Conservation (phyloP, 2,797 vertebrate genomes). For the Capromys pilorides region DNA sequence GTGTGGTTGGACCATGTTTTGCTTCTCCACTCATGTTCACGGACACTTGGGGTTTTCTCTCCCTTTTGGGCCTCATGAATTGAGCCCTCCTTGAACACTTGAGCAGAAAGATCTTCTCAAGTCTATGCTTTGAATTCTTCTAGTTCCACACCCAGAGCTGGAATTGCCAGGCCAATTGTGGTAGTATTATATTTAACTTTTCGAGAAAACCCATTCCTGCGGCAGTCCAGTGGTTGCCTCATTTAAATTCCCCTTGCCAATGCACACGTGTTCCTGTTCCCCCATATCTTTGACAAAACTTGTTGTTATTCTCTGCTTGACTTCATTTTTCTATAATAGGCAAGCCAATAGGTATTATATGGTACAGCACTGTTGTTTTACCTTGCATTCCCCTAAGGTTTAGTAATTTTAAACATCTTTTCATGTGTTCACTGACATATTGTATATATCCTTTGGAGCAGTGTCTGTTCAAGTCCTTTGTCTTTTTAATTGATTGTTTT, state of each 20-base stretch:
- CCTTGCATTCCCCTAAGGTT: not conserved
- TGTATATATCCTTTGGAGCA: not conserved
- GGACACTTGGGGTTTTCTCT: not conserved
- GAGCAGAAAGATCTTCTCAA: not conserved
- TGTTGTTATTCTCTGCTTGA: not conserved
- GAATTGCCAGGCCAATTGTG: not conserved
- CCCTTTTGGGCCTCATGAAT: not conserved
- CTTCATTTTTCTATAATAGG: not conserved
- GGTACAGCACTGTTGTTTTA: not conserved
- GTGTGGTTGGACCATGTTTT: not conserved
- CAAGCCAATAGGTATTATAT: not conserved
- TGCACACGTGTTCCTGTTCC: not conserved
- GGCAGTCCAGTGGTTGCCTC: not conserved
- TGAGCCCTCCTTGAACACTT: not conserved
- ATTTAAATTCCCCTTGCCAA: not conserved
- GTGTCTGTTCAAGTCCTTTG: not conserved
- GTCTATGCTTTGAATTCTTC: not conserved
- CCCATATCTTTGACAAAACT: not conserved
- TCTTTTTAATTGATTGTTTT: not conserved
- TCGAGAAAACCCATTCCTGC: not conserved
- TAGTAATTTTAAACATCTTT: not conserved
- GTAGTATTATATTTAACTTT: not conserved
- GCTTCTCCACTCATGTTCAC: not conserved
- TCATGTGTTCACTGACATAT: not conserved
- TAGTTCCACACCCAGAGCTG: not conserved